phyloP scores from a whole-genome alignment of 2,888 invertebrate species.

The Drosophila sordidula region DNA sequence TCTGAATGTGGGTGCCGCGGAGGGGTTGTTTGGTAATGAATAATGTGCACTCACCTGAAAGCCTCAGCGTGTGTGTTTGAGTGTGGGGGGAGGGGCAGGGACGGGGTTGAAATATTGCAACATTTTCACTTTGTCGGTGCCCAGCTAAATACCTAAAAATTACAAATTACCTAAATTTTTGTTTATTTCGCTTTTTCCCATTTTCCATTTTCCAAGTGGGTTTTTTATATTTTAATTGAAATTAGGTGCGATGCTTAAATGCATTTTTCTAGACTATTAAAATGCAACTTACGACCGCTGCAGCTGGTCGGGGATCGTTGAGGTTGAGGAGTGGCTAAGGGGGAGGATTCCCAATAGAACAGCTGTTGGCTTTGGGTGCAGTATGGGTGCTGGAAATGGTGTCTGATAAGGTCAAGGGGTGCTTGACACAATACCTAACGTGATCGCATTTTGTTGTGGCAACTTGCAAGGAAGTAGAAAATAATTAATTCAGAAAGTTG shows the following conservation, averaged over 20 bases:
- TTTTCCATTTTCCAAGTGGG: constrained; percentile 7
- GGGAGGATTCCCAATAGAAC: constrained; percentile 2
- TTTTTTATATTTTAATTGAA: constrained; percentile 57
- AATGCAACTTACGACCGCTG: background rate
- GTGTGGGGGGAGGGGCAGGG: no score
- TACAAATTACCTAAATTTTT: constrained; percentile 61
- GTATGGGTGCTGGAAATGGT: background rate
- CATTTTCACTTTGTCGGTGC: constrained; percentile 56
- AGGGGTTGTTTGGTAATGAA: constrained; percentile 64
- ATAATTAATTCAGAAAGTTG: no score
- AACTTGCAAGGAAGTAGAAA: background rate
- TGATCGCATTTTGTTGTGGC: background rate
- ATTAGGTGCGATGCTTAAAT: constrained; percentile 73
- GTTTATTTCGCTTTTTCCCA: constrained; percentile 43
- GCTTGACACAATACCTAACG: background rate
- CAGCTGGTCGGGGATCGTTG: constrained; percentile 1
- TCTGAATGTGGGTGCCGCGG: constrained; percentile 5
- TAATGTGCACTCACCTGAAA: constrained; percentile 79
- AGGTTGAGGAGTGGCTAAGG: constrained; percentile 21
- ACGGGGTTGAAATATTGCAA: constrained; percentile 69
- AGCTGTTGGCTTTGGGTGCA: constrained; percentile 30
- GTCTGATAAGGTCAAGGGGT: constrained; percentile 4
- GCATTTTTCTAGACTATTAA: constrained; percentile 47
- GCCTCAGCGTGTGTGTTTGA: constrained; percentile 38
- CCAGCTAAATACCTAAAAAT: constrained; percentile 40